Evolutionary conservation across 2,797 vertebrate species (phyloP).

Genomic region (Schizopygopsis pylzovi): DNA sequence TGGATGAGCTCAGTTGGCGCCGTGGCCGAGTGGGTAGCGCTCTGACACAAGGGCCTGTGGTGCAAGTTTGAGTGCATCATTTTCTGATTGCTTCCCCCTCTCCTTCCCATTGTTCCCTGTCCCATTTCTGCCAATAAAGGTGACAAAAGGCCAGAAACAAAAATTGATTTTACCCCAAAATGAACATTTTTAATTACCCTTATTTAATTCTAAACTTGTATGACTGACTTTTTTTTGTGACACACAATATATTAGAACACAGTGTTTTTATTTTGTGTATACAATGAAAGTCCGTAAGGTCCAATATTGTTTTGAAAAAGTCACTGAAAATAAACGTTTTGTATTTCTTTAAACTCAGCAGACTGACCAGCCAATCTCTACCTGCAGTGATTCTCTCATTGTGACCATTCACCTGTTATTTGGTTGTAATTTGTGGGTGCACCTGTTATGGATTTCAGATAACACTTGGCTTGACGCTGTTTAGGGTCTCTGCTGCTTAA

Average conservation of each 20-base stretch:
- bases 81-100: not conserved
- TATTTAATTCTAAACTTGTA: not conserved
- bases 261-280: not conserved
- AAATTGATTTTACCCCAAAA: not conserved
- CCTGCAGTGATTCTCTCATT: not conserved
- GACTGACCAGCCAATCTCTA: not conserved
- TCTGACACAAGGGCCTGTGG: not conserved
- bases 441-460: slow-evolving; percentile 9
- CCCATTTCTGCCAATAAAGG: slow-evolving; percentile 1
- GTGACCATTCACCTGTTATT: not conserved
- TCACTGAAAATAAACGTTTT: not conserved
- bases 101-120: not conserved
- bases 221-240: not conserved
- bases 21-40: slow-evolving; percentile 9
- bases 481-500: not conserved
- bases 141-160: not conserved
- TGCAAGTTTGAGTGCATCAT: not conserved
- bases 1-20: not conserved
- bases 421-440: not conserved
- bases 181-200: not conserved
- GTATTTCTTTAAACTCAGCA: slow-evolving; percentile 1
- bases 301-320: not conserved
- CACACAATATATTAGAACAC: not conserved
- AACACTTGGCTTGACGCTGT: not conserved
- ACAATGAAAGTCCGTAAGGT: not conserved